Base-by-base conservation (phyloP, 64 coral and sea anemone genomes). In the Montipora capricornis region DNA sequence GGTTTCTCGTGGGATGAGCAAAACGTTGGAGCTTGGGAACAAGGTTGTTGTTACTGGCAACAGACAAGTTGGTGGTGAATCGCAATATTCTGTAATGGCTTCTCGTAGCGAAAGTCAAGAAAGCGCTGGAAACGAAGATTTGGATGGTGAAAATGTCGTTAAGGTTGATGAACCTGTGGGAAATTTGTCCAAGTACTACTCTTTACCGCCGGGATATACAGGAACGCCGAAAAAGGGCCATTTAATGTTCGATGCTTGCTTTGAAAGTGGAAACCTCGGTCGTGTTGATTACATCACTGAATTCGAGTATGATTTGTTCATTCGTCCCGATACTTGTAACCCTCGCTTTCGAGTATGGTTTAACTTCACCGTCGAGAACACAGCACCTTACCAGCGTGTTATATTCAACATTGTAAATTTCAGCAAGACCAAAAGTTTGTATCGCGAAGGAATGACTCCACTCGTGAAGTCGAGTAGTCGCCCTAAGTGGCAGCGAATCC, bases 341-440 rank as follows among this genome's bases (percentile, higher is more conserved):
- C 94, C 94, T 66, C 94, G 97, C 64, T 99, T 99, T 46, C 91
- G 98, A 92, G 95, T 99, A 0, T 99, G 98, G 98, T 99, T 99
- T 86, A 99, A 99, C 84, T 99, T 99, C 74, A 96, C 95, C 5
- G 98, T 99, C 1, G 84, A 96, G 59, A 99, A 99, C 68, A 92
- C 95, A 26, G 80, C 92, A n/a, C 89, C 98, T 64, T 99, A 99
- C 55, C 98, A 99, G 64, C 84, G 98, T 50, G 95, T 99, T 49
- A 99, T 99, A 24, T 99, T 99, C 70, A 99, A 99, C 80, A 81
- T 99, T 4, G 98, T 99, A 4, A 99, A 99, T 74, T 99, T 99
- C 50, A 99, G 98, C 89, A 99, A 99, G 84, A 99, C 98, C 5
- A 99, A 99, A 78, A 99, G 98, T 24, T 90, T 99, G 58, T 99